These are phyloP conservation scores for Cydia amplana DNA, from an alignment of 1,140 invertebrate genomes.

Conservation along the genomic window DNA sequence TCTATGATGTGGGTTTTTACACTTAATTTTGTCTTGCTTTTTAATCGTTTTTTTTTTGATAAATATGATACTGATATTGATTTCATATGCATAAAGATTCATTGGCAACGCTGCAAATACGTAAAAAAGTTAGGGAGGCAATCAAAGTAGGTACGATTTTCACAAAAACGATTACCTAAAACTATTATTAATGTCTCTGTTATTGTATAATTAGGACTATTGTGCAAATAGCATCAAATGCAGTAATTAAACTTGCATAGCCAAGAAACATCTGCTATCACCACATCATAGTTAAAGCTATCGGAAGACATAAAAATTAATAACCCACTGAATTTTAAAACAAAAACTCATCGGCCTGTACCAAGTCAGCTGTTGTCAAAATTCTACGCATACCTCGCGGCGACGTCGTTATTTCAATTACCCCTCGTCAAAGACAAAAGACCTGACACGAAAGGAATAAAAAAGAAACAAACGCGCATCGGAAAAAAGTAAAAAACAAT, in stretches of 20 bases:
- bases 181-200: too few relatives aligned
- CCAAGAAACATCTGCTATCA: not conserved
- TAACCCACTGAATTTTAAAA: constrained; percentile 37
- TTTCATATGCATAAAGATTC: too few relatives aligned
- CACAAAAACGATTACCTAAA: too few relatives aligned
- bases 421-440: constrained; percentile 77
- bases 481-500: constrained; percentile 62
- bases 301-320: constrained; percentile 17
- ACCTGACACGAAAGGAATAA: constrained; percentile 66
- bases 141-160: too few relatives aligned
- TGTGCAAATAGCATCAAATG: too few relatives aligned
- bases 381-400: constrained; percentile 71
- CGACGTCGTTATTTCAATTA: constrained; percentile 77
- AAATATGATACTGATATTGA: too few relatives aligned
- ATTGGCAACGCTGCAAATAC: too few relatives aligned
- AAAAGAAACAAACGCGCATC: constrained; percentile 61
- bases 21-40: not conserved
- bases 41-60: not conserved
- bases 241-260: too few relatives aligned
- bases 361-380: constrained; percentile 73
- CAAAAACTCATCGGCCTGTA: constrained; percentile 53
- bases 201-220: too few relatives aligned
- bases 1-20: not conserved
- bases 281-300: not conserved
- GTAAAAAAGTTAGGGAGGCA: too few relatives aligned